Evolutionary conservation across 1,140 invertebrate genomes (phyloP), one percentile per base, ranked within the genome.

Genomic region (Caenorhabditis tropicalis): DNA sequence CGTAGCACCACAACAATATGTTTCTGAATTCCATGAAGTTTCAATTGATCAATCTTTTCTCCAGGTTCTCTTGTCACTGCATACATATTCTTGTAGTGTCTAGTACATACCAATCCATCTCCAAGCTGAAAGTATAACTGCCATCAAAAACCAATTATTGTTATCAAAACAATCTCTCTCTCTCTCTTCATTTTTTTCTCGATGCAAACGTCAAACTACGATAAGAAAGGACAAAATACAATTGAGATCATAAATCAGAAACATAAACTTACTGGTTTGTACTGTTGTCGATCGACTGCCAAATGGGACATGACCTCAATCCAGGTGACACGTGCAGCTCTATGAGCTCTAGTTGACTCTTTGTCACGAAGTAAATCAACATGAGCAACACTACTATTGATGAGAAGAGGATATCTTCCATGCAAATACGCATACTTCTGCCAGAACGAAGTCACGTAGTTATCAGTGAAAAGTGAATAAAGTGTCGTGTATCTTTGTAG

Each of bases 341-440:
- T 46, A 19, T 83, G 81, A 24, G 88, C 89, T 74, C 87, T 86
- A 24, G 86, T 90, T 24, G 88, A 81, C 7, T 85, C 79, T 7
- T 31, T 46, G 56, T 88, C 86, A 10, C 79, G 51, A 33, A 88
- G 86, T 16, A 89, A 60, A 48, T 90, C 89, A n/a, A 84, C 79
- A 83, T 90, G 87, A 21, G 82, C 89, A 24, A 90, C 89, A 83
- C 84, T 87, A 80, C 82, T 88, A 53, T 89, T 90, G 49, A 90
- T 89, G n/a, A 88, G 58, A n/a, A 90, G 80, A 16, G 87, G 81
- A 29, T 88, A 74, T 36, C 89, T 82, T 33, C 60, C 65, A 60
- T 87, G 86, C 10, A 89, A 82, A 83, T 90, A 90, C 4, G 86
- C 87, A 79, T 90, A 90, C 49, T 89, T 89, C 48, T 89, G 88